These are phyloP conservation scores for Andrena camellia DNA, from an alignment of 2,888 invertebrate genomes.

Conservation along the genomic window DNA sequence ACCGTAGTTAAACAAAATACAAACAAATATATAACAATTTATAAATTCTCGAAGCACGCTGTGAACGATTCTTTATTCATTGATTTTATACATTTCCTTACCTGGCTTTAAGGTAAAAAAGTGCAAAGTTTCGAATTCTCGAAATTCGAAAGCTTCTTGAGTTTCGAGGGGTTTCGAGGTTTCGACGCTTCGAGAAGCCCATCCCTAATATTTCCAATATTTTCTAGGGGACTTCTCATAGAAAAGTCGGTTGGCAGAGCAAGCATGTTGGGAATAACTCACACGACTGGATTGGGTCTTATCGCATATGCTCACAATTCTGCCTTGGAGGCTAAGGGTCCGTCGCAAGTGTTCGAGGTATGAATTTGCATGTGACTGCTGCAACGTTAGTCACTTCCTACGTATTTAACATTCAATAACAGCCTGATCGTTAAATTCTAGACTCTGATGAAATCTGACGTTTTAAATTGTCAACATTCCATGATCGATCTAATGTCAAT, in stretches of 20 bases:
- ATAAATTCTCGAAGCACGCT: too few relatives aligned
- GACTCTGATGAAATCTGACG: slow-evolving; percentile 93
- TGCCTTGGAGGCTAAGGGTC: slow-evolving; percentile 89
- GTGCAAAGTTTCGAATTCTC: too few relatives aligned
- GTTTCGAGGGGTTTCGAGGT: too few relatives aligned
- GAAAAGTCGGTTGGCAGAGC: slow-evolving; percentile 90
- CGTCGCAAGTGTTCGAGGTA: slow-evolving; percentile 89
- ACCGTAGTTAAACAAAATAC: too few relatives aligned
- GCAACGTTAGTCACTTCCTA: not conserved
- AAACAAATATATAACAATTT: too few relatives aligned
- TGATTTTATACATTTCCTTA: too few relatives aligned
- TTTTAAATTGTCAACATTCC: slow-evolving; percentile 94
- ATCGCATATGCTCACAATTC: slow-evolving; percentile 92
- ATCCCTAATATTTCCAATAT: slow-evolving; percentile 77
- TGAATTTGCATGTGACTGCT: not conserved
- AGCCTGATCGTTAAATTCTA: slow-evolving; percentile 84
- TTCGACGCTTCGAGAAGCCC: too few relatives aligned
- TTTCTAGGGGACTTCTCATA: slow-evolving; percentile 87
- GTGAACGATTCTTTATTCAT: too few relatives aligned
- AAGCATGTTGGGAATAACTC: slow-evolving; percentile 89
- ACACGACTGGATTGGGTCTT: slow-evolving; percentile 90
- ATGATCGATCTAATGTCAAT: slow-evolving; percentile 93
- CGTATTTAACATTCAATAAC: not conserved
- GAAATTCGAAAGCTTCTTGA: too few relatives aligned
- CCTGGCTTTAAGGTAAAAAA: too few relatives aligned